Evolutionary conservation across 2,888 invertebrate species (phyloP), one percentile per base, ranked within the genome.

Genomic region (Polydrusus pterygomalis): DNA sequence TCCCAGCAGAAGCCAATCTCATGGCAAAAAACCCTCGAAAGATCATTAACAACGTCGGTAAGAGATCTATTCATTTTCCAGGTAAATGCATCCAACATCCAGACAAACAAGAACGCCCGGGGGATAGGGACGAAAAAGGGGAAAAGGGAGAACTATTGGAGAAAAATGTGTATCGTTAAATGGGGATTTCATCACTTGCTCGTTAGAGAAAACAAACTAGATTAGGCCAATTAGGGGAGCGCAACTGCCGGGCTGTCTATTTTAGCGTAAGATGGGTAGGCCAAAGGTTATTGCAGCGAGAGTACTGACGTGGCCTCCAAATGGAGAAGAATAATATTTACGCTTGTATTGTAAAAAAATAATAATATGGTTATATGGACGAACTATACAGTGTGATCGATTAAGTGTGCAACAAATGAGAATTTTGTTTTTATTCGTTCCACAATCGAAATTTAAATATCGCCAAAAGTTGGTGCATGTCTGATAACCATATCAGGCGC

Each of bases 211-310:
- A 79, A 73, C 76, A 78, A 79, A 79, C 75, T 75, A 76, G 79
- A 80, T 81, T 80, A 80, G 78, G 78, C 81, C 81, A 81, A 81
- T 81, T 81, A 81, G 77, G 78, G 71, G 71, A 67, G 75, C 68
- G 79, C 30, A 65, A 51, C 72, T 64, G 47, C 60, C 47, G 58
- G 68, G 9, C 68, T 49, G 15, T 60, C 30, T 60, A 11, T 65
- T 49, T 18, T 20, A 38, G 47, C 45, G 20, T 54, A 13, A 25
- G 18, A 60, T n/a, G n/a, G 18, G 11, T 5, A 47, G 11, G 34
- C 38, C 38, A 11, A 25, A 25, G 15, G 34, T 15, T 15, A 25
- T 11, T 10, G 54, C 5, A 25, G 25, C 13, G 25, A 25, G n/a
- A 25, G 15, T 2, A 15, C 11, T 18, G 34, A 56, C 56, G 56